These are phyloP conservation scores for Magallana gigas DNA, from an alignment of 1,140 invertebrate species.

Conservation along the genomic window DNA sequence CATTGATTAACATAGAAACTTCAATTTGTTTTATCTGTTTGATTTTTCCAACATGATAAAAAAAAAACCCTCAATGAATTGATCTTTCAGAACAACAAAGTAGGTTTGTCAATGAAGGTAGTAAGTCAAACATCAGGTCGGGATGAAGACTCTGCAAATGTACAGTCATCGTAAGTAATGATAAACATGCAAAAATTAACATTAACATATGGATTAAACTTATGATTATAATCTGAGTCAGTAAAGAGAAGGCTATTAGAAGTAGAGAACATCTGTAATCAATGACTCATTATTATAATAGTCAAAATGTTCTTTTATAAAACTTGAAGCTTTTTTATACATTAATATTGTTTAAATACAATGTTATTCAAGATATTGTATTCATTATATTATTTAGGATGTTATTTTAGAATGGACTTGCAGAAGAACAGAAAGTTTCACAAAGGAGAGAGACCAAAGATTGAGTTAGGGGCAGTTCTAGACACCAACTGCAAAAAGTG, in stretches of 20 bases:
- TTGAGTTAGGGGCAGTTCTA: slow-evolving; percentile 75
- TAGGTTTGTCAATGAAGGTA: slow-evolving; percentile 77
- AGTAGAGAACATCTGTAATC: background rate
- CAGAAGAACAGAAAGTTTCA: slow-evolving; percentile 66
- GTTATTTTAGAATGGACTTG: slow-evolving; percentile 71
- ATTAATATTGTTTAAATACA: too few relatives aligned
- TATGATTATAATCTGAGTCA: background rate
- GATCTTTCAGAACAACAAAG: slow-evolving; percentile 69
- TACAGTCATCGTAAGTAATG: slow-evolving; percentile 68
- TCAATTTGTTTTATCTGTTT: too few relatives aligned
- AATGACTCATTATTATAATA: background rate
- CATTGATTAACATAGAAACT: too few relatives aligned
- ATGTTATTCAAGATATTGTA: background rate
- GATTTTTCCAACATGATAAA: too few relatives aligned
- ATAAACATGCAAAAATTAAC: too few relatives aligned
- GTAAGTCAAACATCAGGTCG: slow-evolving; percentile 76
- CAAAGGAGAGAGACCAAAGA: slow-evolving; percentile 65
- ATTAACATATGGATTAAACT: too few relatives aligned
- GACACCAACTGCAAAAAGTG: slow-evolving; percentile 77
- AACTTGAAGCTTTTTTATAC: too few relatives aligned
- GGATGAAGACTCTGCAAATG: slow-evolving; percentile 76
- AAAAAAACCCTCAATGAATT: background rate
- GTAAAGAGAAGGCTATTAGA: background rate
- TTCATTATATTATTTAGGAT: too few relatives aligned
- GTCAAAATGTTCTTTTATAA: too few relatives aligned